Base-by-base conservation (phyloP, 2,888 invertebrate species). In the Folsomia candida region DNA sequence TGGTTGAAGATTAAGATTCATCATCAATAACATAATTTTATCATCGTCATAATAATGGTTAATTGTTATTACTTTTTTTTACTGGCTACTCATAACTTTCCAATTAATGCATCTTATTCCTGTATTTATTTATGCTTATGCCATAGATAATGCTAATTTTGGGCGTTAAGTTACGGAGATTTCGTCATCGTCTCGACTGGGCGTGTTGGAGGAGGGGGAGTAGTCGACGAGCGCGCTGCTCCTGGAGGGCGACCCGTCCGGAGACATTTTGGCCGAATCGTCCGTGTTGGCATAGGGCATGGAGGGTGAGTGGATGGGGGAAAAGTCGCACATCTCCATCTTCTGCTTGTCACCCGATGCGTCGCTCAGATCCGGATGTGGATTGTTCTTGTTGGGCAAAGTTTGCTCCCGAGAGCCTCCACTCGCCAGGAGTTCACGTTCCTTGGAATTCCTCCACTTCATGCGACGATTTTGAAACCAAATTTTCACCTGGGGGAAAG, bases 401-500 rank as follows among this genome's bases (percentile, higher is more conserved):
- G 97, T 97, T 83, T 96, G 95, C 82, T 97, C 97, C 28, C 97
- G 87, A 6, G 94, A 93, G 1, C 97, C 97, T 0, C 97, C 97
- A 24, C 90, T 91, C 0, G 97, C 96, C 26, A 97, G 85, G 0
- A 97, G 87, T 84, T 97, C 97, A 37, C 97, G 87, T 83, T 97
- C 97, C 85, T 97, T 97, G 2, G 94, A 95, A 84, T 98, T 98
- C 68, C 98, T 88, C 97, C 97, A 97, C 84, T 95, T 98, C 97
- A 98, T 98, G 68, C 97, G 90, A 0, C 97, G 90, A 83, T 98
- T 98, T 87, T 98, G 97, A 84, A 98, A 98, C 91, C 91, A 91
- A 74, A 92, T 91, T 83, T 91, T 91, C 70, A 91, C 91, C 91
- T 91, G 85, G 24, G 85, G n/a, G n/a, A n/a, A n/a, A n/a, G n/a